These are phyloP conservation scores for Ennomos erosarius DNA, from an alignment of 2,888 invertebrate species.

Conservation along the genomic window DNA sequence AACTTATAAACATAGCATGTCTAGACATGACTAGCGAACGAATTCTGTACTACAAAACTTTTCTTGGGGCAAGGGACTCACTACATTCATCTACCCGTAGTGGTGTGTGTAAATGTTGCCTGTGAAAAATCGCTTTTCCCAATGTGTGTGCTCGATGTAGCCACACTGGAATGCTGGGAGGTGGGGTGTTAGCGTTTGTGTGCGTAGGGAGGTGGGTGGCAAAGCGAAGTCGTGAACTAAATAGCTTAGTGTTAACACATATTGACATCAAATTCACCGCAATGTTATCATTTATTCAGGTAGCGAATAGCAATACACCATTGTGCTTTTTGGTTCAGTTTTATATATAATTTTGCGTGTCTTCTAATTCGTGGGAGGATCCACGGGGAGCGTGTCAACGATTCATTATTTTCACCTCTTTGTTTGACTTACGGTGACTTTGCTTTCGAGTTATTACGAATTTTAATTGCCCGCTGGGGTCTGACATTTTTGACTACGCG, in stretches of 20 bases:
- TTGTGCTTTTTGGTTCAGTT: conserved; percentile 66
- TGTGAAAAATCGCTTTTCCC: conserved; percentile 80
- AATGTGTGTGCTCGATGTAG: conserved; percentile 52
- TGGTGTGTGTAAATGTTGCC: conserved; percentile 71
- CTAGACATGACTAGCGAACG: conserved; percentile 83
- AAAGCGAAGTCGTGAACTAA: conserved; percentile 82
- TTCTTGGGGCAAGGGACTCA: conserved; percentile 78
- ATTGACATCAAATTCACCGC: conserved; percentile 85
- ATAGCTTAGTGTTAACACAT: conserved; percentile 86
- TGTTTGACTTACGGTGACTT: conserved; percentile 77
- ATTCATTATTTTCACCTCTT: conserved; percentile 77
- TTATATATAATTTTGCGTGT: conserved; percentile 50
- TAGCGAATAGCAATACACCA: conserved; percentile 76
- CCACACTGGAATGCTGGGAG: conserved; percentile 54
- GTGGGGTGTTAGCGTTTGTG: conserved; percentile 50
- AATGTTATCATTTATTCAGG: conserved; percentile 85
- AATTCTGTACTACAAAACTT: conserved; percentile 83
- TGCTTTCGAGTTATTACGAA: conserved; percentile 74
- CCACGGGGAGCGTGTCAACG: conserved; percentile 63
- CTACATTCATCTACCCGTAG: conserved; percentile 64
- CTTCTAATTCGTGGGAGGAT: conserved; percentile 51
- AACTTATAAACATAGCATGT: conserved; percentile 80
- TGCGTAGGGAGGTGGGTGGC: conserved; percentile 61
- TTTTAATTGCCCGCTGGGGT: conserved; percentile 72
- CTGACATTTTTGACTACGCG: conserved; percentile 53